Evolutionary conservation across 2,888 invertebrate species (phyloP).

Genomic region (Isoperla grammatica): DNA sequence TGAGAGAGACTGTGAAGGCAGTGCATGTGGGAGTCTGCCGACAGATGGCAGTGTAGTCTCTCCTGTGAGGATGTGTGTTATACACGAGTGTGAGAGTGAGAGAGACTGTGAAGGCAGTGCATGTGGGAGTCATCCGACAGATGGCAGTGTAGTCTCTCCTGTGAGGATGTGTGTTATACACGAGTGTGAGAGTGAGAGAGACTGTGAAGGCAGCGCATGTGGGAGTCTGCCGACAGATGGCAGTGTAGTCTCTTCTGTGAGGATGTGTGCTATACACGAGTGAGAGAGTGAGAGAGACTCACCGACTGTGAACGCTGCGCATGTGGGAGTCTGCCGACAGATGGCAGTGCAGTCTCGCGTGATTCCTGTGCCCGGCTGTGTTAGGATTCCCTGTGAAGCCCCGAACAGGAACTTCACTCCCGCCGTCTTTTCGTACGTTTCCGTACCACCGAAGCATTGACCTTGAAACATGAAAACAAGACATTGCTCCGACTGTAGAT

Average conservation of each 20-base stretch:
- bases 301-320: conserved; percentile 42
- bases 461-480: conserved; percentile 30
- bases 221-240: too few relatives aligned
- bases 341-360: conserved; percentile 44
- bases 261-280: too few relatives aligned
- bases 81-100: not conserved
- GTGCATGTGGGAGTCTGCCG: too few relatives aligned
- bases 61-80: too few relatives aligned
- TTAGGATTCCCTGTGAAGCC: conserved; percentile 40
- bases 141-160: conserved; percentile 43
- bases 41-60: too few relatives aligned
- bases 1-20: too few relatives aligned
- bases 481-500: too few relatives aligned
- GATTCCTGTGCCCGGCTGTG: conserved; percentile 42
- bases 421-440: conserved; percentile 44
- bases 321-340: conserved; percentile 40
- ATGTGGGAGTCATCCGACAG: conserved; percentile 40
- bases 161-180: too few relatives aligned
- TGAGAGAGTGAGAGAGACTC: conserved; percentile 26
- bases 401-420: conserved; percentile 39
- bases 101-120: conserved; percentile 40
- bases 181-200: too few relatives aligned
- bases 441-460: conserved; percentile 45
- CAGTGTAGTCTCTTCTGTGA: too few relatives aligned
- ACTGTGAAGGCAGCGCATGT: too few relatives aligned